Base-by-base conservation (phyloP, 2,113 vertebrate genomes). In the Tetrax tetrax region DNA sequence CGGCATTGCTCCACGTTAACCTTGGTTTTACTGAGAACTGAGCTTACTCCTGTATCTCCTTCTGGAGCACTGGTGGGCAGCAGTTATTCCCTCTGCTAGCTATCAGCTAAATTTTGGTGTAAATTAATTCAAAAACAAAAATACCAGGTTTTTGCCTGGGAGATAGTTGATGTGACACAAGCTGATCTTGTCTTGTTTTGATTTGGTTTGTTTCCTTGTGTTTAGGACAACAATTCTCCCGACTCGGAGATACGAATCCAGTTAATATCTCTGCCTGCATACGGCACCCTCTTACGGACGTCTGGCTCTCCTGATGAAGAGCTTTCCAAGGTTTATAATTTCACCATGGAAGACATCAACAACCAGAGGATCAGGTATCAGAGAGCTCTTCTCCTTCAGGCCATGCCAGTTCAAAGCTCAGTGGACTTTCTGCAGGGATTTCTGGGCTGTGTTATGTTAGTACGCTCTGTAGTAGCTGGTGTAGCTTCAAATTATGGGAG, bases 261-360 rank as follows among this genome's bases (percentile, higher is more conserved):
- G 97, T 45, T 99, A 95, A 97, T 98, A 90, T 99, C 99, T 13
- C 97, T 98, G 85, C 99, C 99, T 14, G 98, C 98, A 83, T 99
- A 99, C 15, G 99, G 99, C 31, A 95, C 98, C 68, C 98, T 99
- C 80, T 98, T 98, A 43, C 93, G 96, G 83, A 94, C 61, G 29
- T 95, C 98, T 0, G 98, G 96, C 68, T 94, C 97, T 31, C 97
- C 83, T 1, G 90, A 90, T 9, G 97, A 98, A 75, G 98, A 99
- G 93, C 97, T 99, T 87, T 97, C 96, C 29, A 98, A 98, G 89
- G 98, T 98, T 92, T 98, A 98, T 33, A 98, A 98, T 81, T 99
- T 99, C 97, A 99, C 98, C 17, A 99, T 99, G 99, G 99, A 99
- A 76, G 99, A 99, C 96, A 97, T 99, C 96, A 98, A 98, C 97